Conservation (phyloP, 2,113 vertebrate species). For the Paracanthobrama guichenoti region DNA sequence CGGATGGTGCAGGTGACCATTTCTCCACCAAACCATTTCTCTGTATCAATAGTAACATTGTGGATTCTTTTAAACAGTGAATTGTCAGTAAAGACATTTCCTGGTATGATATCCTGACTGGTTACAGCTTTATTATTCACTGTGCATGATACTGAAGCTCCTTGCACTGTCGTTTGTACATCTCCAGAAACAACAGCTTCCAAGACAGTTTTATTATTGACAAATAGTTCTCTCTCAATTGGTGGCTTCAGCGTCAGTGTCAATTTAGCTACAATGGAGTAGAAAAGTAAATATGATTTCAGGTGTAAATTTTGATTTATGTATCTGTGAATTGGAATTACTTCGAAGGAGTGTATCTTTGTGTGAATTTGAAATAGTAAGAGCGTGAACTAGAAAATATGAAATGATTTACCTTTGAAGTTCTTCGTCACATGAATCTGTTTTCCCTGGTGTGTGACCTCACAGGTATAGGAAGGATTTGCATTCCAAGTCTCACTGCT, state of each 20-base stretch:
- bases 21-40: neutral
- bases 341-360: neutral
- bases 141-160: neutral
- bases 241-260: slow-evolving; percentile 32
- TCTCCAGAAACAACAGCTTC: slow-evolving; percentile 29
- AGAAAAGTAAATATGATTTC: neutral
- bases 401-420: slow-evolving; percentile 9
- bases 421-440: accelerated
- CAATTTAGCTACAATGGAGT: neutral
- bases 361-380: neutral
- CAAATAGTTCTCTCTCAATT: neutral
- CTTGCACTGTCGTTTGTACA: neutral
- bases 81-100: accelerated
- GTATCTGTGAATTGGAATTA: neutral
- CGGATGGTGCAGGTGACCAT: neutral
- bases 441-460: neutral
- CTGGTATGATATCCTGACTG: neutral
- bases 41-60: neutral
- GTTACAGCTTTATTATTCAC: neutral
- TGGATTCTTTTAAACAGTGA: neutral
- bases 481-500: neutral
- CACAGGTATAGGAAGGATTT: neutral
- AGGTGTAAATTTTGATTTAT: neutral
- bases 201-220: neutral
- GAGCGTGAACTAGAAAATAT: neutral